These are phyloP conservation scores for Linnaemya tessellans DNA, from an alignment of 2,888 invertebrate genomes.

Conservation along the genomic window DNA sequence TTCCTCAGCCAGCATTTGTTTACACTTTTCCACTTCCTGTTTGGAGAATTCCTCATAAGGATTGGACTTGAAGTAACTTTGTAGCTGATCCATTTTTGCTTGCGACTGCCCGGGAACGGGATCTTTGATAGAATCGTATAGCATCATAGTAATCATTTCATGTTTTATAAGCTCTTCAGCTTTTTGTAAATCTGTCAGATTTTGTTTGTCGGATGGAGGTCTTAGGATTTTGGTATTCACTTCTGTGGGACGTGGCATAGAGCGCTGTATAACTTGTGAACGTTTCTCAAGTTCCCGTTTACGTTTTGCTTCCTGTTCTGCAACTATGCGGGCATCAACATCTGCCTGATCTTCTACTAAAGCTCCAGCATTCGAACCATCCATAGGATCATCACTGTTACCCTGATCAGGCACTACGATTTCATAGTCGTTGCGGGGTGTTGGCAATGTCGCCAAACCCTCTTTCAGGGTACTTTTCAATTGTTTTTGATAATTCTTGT, in stretches of 20 bases:
- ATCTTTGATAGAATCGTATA: slow-evolving; percentile 93
- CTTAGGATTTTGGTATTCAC: slow-evolving; percentile 93
- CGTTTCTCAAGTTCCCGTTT: slow-evolving; percentile 86
- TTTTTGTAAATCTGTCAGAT: slow-evolving; percentile 94
- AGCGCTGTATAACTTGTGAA: slow-evolving; percentile 93
- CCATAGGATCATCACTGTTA: slow-evolving; percentile 84
- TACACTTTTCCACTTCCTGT: slow-evolving; percentile 88
- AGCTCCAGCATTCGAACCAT: slow-evolving; percentile 82
- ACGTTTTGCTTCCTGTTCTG: slow-evolving; percentile 88
- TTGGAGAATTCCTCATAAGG: slow-evolving; percentile 90
- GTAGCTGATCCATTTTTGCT: slow-evolving; percentile 85
- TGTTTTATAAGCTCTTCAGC: slow-evolving; percentile 98
- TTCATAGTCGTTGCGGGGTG: slow-evolving; percentile 98
- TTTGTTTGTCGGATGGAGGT: slow-evolving; percentile 89
- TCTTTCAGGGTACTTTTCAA: slow-evolving; percentile 90
- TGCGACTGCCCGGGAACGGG: slow-evolving; percentile 85
- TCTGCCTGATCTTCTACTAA: slow-evolving; percentile 93
- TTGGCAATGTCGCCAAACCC: slow-evolving; percentile 92
- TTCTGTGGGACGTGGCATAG: slow-evolving; percentile 92
- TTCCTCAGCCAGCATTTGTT: slow-evolving; percentile 88
- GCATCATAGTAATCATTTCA: slow-evolving; percentile 98
- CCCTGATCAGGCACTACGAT: slow-evolving; percentile 97
- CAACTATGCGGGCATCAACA: slow-evolving; percentile 88
- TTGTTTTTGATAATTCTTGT: slow-evolving; percentile 88
- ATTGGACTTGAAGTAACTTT: slow-evolving; percentile 93